These are phyloP conservation scores for Zaprionus camerounensis DNA, from an alignment of 1,140 invertebrate genomes.

Conservation along the genomic window DNA sequence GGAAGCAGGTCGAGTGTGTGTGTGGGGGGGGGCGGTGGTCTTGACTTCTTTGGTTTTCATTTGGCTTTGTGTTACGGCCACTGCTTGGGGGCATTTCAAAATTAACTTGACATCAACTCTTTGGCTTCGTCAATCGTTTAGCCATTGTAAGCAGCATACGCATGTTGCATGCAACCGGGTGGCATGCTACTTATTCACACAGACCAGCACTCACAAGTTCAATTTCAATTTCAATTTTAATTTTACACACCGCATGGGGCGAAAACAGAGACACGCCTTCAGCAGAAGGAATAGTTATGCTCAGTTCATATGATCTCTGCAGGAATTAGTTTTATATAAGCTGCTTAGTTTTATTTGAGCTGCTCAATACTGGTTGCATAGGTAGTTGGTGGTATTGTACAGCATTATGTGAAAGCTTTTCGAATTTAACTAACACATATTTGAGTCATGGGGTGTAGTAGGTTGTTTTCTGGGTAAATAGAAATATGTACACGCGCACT, in stretches of 20 bases:
- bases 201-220: neutral
- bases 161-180: neutral
- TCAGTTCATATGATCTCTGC: no score
- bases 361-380: neutral
- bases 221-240: neutral
- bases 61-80: constrained; percentile 22
- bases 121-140: constrained; percentile 10
- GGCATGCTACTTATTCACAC: neutral
- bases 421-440: neutral
- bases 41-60: neutral
- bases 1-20: no score
- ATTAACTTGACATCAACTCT: constrained; percentile 37
- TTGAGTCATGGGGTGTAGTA: neutral
- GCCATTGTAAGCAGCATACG: constrained; percentile 3
- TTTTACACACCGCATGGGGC: no score
- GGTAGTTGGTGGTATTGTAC: neutral
- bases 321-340: neutral
- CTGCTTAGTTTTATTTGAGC: no score
- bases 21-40: no score
- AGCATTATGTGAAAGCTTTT: neutral
- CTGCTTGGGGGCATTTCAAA: constrained; percentile 33
- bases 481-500: neutral
- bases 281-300: no score
- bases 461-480: no score
- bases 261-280: no score